phyloP scores from a whole-genome alignment of 2,888 invertebrate genomes.

The Coenonympha glycerion region DNA sequence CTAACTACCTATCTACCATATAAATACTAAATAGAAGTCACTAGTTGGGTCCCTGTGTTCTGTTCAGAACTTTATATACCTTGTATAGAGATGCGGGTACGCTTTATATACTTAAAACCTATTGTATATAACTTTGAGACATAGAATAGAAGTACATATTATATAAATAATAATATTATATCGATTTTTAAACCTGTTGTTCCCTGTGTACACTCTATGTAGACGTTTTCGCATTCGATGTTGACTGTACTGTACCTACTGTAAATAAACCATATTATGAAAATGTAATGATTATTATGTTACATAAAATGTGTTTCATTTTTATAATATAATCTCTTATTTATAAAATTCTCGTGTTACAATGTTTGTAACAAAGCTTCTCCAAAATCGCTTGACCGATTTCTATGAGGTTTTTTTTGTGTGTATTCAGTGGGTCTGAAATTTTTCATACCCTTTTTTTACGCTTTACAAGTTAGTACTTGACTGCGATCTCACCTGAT shows the following conservation, averaged over 20 bases:
- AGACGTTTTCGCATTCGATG: slow-evolving; percentile 62
- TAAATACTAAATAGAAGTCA: not conserved
- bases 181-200: slow-evolving; percentile 54
- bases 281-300: slow-evolving; percentile 61
- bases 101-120: slow-evolving; percentile 3
- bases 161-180: slow-evolving; percentile 36
- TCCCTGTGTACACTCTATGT: slow-evolving; percentile 55
- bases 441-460: too few species aligned
- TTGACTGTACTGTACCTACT: slow-evolving; percentile 48
- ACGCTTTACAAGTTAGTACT: too few species aligned
- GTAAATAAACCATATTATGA: slow-evolving; percentile 61
- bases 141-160: not conserved
- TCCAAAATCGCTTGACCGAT: too few species aligned
- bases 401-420: too few species aligned
- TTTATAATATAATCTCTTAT: too few species aligned
- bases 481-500: too few species aligned
- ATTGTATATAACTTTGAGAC: not conserved
- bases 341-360: too few species aligned
- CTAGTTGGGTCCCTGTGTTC: not conserved
- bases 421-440: too few species aligned
- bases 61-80: slow-evolving; percentile 14
- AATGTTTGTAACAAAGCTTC: too few species aligned
- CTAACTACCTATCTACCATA: not conserved
- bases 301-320: slow-evolving; percentile 49
- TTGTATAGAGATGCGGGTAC: slow-evolving; percentile 9